Base-by-base conservation (phyloP, 1,140 invertebrate species). In the Drosophila pectinifera region DNA sequence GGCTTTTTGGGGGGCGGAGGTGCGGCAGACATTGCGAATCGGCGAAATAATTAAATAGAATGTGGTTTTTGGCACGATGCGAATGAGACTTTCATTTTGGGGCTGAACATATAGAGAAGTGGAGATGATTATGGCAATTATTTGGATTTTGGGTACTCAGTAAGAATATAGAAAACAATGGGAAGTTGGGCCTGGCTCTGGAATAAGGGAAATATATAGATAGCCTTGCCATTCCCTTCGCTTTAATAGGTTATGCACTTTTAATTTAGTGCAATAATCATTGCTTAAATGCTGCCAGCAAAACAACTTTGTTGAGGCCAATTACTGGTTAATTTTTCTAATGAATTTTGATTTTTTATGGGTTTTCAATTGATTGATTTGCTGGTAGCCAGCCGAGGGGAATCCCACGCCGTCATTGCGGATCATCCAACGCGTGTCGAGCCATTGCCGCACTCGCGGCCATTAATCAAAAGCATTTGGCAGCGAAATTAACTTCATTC, bases 331-430 rank as follows among this genome's bases (percentile, higher is more conserved):
- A 58, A 77, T 51, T 48, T 62, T 43, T 43, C 45, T 18, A 42
- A 43, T 54, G 28, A 39, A 48, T 31, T 67, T 55, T 20, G 62
- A 53, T 41, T 58, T 58, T 73, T 83, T 63, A 77, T 79, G 58
- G 83, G 49, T 68, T 51, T 62, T 80, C 70, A 83, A 88, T 88
- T 89, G 76, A 89, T 86, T 69, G 73, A 72, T 74, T 84, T 58
- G 54, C 28, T 55, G 55, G 54, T 70, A 73, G 59, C n/a, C n/a
- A n/a, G n/a, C n/a, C 45, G 11, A 18, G 49, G 42, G 38, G 31
- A 61, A 39, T 22, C 83, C 83, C 83, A 88, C 83, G 77, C 72
- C 61, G 13, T 14, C 28, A 18, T 48, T 39, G 34, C 45, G 26
- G 51, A 59, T 55, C 67, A 73, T 58, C 68, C 77, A 74, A 73